Conservation (phyloP, 2,888 invertebrate species). For the Craniophora ligustri region DNA sequence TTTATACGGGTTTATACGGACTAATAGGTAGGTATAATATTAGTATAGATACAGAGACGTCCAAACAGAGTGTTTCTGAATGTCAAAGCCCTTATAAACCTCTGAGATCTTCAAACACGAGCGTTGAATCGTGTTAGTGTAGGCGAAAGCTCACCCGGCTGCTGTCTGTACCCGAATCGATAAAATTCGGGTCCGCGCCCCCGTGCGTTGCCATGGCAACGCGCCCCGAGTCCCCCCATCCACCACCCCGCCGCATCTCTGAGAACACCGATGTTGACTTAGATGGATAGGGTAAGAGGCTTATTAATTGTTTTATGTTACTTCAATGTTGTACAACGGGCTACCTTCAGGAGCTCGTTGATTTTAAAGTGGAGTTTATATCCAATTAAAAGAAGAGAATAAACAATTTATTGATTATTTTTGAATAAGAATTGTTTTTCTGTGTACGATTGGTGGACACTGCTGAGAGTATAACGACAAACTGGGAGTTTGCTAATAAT, state of each 20-base stretch:
- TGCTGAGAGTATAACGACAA: slow-evolving; percentile 63
- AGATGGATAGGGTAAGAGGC: slow-evolving; percentile 89
- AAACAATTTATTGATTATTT: slow-evolving; percentile 49
- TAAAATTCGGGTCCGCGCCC: slow-evolving; percentile 88
- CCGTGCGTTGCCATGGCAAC: slow-evolving; percentile 82
- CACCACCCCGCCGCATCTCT: slow-evolving; percentile 73
- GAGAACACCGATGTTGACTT: slow-evolving; percentile 87
- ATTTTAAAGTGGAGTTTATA: slow-evolving; percentile 34
- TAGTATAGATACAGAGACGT: slow-evolving; percentile 64
- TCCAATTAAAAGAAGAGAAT: slow-evolving; percentile 25
- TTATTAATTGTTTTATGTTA: slow-evolving; percentile 88
- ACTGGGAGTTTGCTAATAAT: slow-evolving; percentile 71
- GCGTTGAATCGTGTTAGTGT: slow-evolving; percentile 85
- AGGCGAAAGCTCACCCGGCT: slow-evolving; percentile 82
- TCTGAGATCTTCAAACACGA: slow-evolving; percentile 85
- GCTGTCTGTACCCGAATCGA: slow-evolving; percentile 87
- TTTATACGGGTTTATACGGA: slow-evolving; percentile 57
- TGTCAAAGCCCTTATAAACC: slow-evolving; percentile 85
- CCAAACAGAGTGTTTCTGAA: slow-evolving; percentile 75
- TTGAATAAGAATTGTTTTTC: slow-evolving; percentile 48
- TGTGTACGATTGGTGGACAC: slow-evolving; percentile 48
- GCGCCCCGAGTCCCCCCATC: slow-evolving; percentile 70
- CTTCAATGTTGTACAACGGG: slow-evolving; percentile 72
- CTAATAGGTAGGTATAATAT: too few species aligned
- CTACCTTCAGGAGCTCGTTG: slow-evolving; percentile 45